Base-by-base conservation (phyloP, 1,140 invertebrate species). In the Macrosteles quadrilineatus region DNA sequence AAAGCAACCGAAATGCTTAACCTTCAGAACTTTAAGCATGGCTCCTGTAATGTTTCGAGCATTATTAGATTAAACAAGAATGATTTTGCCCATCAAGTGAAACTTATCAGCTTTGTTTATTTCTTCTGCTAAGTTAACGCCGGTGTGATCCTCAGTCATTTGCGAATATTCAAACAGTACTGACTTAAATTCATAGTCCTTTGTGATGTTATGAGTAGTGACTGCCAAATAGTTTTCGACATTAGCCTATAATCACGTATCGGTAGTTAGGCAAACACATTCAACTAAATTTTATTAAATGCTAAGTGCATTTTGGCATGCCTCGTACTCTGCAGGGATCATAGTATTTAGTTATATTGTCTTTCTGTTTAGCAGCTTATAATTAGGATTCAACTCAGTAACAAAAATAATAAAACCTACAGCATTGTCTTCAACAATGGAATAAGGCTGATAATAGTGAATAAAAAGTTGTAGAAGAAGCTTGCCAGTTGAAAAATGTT, bases 31-130 rank as follows among this genome's bases (percentile, higher is more conserved):
- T 23, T 9, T 19, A 1, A 21, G 6, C 1, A 47, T 31, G 3
- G 70, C 72, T 21, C 59, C 67, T 43, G 67, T 43, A 29, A 75
- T 75, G 31, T 75, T 73, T 6, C 72, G 25, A 19, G 45, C 74
- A 71, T 75, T 75, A 57, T 75, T 70, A 9, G 73, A 73, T 3
- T 78, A 53, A 27, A 67, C 70, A 32, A 77, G 40, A 19, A 73
- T 29, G 59, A 78, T 70, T 74, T 77, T 75, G 50, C 74, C 62
- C 53, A 69, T 9, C 31, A 78, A 45, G 32, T 68, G 53, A 76
- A 68, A 78, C 32, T 77, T 73, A 11, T 67, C 21, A 31, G 70
- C 57, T 45, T 47, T 70, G 50, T 55, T 73, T 12, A 76, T 47
- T 59, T 69, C 43, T 19, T 17, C n/a, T 21, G 47, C 65, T 25